Percentiles rank a stretch among this genome's conserved stretches.
Conservation (phyloP, 2,797 vertebrate genomes). For the Lerista edwardsae region DNA sequence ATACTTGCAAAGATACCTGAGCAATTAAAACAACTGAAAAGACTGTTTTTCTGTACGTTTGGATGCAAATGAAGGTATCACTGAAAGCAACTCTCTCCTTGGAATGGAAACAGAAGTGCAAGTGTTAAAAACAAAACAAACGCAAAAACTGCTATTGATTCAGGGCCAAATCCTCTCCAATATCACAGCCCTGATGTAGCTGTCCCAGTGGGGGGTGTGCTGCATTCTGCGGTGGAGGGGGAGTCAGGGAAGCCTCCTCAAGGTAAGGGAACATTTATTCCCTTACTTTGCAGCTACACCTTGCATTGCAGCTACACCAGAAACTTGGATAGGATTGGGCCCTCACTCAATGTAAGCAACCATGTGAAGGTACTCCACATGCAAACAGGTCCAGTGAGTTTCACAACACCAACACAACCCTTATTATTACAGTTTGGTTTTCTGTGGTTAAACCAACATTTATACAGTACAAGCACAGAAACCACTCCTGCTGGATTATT, state of each 20-base stretch:
- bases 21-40: not conserved
- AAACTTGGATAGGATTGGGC: no score
- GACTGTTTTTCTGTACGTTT: no score
- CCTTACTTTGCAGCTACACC: no score
- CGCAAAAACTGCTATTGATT: no score
- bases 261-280: no score
- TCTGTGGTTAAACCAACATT: not conserved
- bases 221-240: no score
- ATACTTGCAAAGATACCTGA: not conserved
- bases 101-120: not conserved
- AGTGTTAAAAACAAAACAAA: not conserved
- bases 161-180: no score
- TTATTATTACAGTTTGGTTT: no score
- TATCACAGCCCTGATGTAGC: no score
- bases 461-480: not conserved
- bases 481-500: not conserved
- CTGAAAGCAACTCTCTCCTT: not conserved
- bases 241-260: no score
- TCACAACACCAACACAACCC: not conserved
- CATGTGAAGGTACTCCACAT: not conserved
- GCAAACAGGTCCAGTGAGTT: not conserved
- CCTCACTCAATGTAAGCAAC: not conserved
- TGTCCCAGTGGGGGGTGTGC: no score
- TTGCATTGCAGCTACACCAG: no score
- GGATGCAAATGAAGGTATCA: not conserved